Evolutionary conservation across 2,888 invertebrate species (phyloP), one percentile per base, ranked within the genome.

Genomic region (Villa cingulata): DNA sequence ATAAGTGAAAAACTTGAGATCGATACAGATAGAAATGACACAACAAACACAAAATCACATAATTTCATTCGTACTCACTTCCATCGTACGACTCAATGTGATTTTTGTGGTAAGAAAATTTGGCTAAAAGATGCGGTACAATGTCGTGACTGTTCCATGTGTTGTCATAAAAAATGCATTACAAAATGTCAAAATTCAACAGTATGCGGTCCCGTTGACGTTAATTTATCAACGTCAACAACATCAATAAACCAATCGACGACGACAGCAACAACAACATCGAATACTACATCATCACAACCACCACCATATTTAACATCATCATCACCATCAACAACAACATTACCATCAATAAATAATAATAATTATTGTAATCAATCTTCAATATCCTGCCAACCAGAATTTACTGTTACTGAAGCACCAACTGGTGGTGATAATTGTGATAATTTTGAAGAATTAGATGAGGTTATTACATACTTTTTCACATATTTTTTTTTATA

Each of bases 111-210:
- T 51, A 92, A 90, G 64, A 94, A 94, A 85, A 95, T 96, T 58
- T 96, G 96, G 96, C 71, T 96, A 52, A 95, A 95, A 70, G 91
- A 91, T 60, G 96, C 92, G 4, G 87, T 90, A 59, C 88, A 90
- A 62, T 96, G 96, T 68, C 77, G 81, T 45, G 81, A 83, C 53
- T 96, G 96, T 62, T 79, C 81, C 0, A 80, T 94, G 73, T 87
- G 89, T 56, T 94, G 94, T 63, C 96, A 96, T 70, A 95, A 94
- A 69, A 96, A 96, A 65, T 96, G 96, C 68, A 83, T 90, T 54
- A 79, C 79, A 12, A 88, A 89, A 60, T 94, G 92, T 65, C 86
- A 84, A 62, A 73, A 76, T 43, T 77, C 80, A 50, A 80, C 79
- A 16, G 72, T 74, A n/a, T 84, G 84, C 56, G 72, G 72, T 2